A percentile compares a stretch with the other conserved stretches of the same genome.
phyloP scores from a whole-genome alignment of 2,888 invertebrate genomes.

The Megaustenia siamemsis region DNA sequence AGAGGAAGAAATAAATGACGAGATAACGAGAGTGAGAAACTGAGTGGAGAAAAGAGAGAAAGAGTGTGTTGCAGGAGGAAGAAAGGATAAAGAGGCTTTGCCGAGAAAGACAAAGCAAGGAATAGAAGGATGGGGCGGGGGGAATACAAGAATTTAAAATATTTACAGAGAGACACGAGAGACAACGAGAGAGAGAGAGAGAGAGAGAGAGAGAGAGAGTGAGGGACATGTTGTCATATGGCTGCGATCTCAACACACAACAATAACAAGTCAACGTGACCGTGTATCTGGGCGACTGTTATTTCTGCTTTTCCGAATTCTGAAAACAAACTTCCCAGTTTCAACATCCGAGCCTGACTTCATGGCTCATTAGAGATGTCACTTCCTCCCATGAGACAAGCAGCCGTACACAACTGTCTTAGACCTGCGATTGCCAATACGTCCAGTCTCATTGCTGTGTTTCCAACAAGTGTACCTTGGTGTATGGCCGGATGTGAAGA shows the following conservation, averaged over 20 bases:
- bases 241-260: neutral
- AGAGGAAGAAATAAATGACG: neutral
- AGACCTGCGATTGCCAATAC: no score
- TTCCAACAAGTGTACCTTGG: no score
- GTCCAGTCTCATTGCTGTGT: no score
- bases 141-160: neutral
- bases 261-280: no score
- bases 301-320: no score
- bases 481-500: no score
- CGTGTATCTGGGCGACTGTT: no score
- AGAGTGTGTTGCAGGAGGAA: conserved; percentile 10
- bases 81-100: conserved; percentile 5
- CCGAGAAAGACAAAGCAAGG: neutral
- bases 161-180: neutral
- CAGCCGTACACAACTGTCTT: no score
- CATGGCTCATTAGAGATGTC: no score
- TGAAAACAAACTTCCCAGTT: no score
- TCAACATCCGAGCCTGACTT: no score
- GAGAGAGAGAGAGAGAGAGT: neutral
- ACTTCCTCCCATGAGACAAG: no score
- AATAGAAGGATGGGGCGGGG: neutral
- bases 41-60: neutral
- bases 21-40: neutral
- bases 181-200: neutral
- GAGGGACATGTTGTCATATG: neutral